A percentile compares a stretch with the other conserved stretches of the same genome.
Conservation (phyloP, 2,797 vertebrate species). For the Eurystomus glaucurus region DNA sequence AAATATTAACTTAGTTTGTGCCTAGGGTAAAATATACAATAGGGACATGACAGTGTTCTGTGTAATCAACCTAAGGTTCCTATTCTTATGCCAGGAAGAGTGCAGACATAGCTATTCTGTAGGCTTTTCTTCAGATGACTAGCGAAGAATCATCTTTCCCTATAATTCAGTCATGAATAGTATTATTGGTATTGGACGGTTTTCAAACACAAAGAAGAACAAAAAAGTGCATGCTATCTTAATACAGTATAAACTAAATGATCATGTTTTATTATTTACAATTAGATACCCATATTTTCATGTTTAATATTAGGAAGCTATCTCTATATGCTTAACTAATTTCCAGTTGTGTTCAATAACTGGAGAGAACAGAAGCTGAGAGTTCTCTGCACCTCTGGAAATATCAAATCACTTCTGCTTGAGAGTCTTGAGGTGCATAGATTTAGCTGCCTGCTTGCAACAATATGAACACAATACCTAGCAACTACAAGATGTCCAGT, state of each 20-base stretch:
- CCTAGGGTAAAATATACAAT: background rate
- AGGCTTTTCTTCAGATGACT: background rate
- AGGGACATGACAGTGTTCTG: background rate
- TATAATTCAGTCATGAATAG: background rate
- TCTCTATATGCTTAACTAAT: background rate
- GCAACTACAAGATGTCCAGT: background rate
- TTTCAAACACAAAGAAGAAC: background rate
- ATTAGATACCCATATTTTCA: background rate
- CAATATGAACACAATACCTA: accelerated
- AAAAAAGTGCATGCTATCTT: background rate
- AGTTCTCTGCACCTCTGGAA: background rate
- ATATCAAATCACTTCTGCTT: background rate
- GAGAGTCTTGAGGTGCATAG: background rate
- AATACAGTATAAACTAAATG: background rate
- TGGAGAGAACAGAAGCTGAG: background rate
- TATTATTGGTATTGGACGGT: background rate
- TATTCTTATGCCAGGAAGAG: background rate
- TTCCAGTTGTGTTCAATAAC: background rate
- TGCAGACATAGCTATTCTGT: background rate
- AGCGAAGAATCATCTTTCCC: background rate
- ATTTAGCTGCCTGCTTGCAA: background rate
- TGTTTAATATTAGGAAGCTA: background rate
- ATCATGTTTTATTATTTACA: background rate
- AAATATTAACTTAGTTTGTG: conserved; percentile 13
- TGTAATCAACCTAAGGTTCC: background rate